Evolutionary conservation across 2,113 vertebrate species (phyloP).

Genomic region (Lichenostomus cassidix): DNA sequence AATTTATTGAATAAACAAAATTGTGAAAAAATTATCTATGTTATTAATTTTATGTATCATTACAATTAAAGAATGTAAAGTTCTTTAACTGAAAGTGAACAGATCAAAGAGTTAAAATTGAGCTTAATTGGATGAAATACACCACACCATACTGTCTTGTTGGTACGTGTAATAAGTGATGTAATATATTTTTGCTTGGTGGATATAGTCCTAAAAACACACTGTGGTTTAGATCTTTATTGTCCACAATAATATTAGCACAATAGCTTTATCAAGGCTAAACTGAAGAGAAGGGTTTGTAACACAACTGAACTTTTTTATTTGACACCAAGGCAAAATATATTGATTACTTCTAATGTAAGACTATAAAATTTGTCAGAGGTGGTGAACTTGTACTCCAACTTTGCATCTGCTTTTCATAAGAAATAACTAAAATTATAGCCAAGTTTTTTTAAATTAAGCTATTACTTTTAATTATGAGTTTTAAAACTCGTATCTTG

Average conservation of each 20-base stretch:
- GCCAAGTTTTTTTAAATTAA: not conserved
- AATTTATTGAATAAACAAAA: not conserved
- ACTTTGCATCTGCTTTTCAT: not conserved
- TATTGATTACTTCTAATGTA: not conserved
- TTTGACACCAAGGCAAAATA: not conserved
- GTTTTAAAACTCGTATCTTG: not conserved
- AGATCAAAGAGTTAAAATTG: not conserved
- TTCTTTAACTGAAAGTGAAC: not conserved
- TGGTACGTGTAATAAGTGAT: not conserved
- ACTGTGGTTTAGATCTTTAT: not conserved
- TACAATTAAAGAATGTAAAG: not conserved
- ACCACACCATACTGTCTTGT: not conserved
- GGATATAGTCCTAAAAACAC: not conserved
- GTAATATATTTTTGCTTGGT: not conserved
- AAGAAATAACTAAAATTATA: not conserved
- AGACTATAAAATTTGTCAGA: not conserved
- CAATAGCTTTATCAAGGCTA: not conserved
- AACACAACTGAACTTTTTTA: accelerated
- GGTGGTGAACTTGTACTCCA: not conserved
- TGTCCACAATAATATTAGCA: not conserved
- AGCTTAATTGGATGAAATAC: not conserved
- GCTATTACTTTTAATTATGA: not conserved
- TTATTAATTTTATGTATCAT: not conserved
- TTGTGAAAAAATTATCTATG: not conserved
- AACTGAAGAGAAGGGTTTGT: not conserved